Evolutionary conservation across 2,888 invertebrate species (phyloP), one percentile per base, ranked within the genome.

Genomic region (Laspeyria flexula): DNA sequence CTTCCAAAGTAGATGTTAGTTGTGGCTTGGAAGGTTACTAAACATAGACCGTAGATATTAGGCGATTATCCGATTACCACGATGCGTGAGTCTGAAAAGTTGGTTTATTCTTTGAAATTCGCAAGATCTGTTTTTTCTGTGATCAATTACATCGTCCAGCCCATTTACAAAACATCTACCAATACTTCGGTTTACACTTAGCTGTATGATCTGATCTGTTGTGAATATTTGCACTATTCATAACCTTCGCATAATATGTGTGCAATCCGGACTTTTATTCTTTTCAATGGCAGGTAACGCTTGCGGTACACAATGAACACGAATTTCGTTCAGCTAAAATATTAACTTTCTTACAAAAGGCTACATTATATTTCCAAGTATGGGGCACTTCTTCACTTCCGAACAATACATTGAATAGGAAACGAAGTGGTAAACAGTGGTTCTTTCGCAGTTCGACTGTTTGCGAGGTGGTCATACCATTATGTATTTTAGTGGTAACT

Each of bases 401-500:
- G 79, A 91, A 92, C 90, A 92, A 92, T 83, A 82, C 83, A 70
- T 80, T 88, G 83, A 88, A 91, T 89, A 76, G 85, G 79, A 87
- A 84, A 83, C 89, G 88, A 92, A 90, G 86, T 91, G 92, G 90
- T 90, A 90, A 90, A 89, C 90, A 89, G 85, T 81, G 85, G 81
- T 82, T 82, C 80, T 79, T 81, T 85, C 75, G 59, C 75, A 79
- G 79, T 79, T 78, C 71, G 71, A 71, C 71, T 75, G 62, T 65
- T 65, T 60, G 72, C 65, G 76, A 72, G 73, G 66, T 77, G 71
- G 63, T 67, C 65, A 69, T 59, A 23, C 34, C 34, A 43, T 12
- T 49, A 49, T 55, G n/a, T n/a, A n/a, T n/a, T n/a, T n/a, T n/a
- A n/a, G n/a, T n/a, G n/a, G n/a, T n/a, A n/a, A n/a, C n/a, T n/a